Conservation (phyloP, 2,797 vertebrate genomes). For the Neosilurus hyrtlii region DNA sequence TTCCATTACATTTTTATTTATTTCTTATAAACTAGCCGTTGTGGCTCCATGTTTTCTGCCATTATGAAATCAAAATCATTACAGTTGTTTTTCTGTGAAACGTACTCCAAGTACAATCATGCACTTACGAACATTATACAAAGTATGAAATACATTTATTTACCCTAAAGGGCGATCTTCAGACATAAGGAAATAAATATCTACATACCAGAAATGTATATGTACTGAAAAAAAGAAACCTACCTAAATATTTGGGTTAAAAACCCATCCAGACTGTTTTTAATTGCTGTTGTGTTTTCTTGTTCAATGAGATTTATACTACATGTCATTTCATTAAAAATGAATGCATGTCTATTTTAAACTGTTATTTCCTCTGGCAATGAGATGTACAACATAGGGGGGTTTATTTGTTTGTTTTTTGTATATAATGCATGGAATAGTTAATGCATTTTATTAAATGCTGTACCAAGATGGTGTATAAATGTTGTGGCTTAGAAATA, state of each 20-base stretch:
- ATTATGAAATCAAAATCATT: conserved; percentile 13
- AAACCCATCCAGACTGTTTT: conserved; percentile 72
- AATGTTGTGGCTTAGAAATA: conserved; percentile 79
- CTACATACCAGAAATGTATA: conserved; percentile 63
- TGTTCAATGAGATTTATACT: conserved; percentile 76
- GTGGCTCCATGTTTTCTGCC: conserved; percentile 5
- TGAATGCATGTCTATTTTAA: conserved; percentile 86
- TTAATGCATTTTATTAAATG: conserved; percentile 94
- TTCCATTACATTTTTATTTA: conserved; percentile 48
- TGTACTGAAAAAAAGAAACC: conserved; percentile 61
- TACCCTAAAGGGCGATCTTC: background rate
- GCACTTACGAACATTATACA: conserved; percentile 57
- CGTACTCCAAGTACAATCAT: conserved; percentile 72
- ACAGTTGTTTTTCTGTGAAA: conserved; percentile 54
- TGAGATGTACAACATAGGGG: conserved; percentile 74
- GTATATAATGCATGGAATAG: conserved; percentile 92
- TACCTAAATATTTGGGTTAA: conserved; percentile 72
- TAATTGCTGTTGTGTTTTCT: conserved; percentile 64
- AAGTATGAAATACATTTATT: conserved; percentile 30
- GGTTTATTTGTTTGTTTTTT: conserved; percentile 67
- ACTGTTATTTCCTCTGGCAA: conserved; percentile 76
- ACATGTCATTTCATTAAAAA: conserved; percentile 82
- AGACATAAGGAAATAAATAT: conserved; percentile 33
- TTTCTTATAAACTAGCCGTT: conserved; percentile 59
- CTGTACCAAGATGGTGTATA: conserved; percentile 81